Conservation (phyloP, 2,888 invertebrate genomes). For the Apotomis capreana region DNA sequence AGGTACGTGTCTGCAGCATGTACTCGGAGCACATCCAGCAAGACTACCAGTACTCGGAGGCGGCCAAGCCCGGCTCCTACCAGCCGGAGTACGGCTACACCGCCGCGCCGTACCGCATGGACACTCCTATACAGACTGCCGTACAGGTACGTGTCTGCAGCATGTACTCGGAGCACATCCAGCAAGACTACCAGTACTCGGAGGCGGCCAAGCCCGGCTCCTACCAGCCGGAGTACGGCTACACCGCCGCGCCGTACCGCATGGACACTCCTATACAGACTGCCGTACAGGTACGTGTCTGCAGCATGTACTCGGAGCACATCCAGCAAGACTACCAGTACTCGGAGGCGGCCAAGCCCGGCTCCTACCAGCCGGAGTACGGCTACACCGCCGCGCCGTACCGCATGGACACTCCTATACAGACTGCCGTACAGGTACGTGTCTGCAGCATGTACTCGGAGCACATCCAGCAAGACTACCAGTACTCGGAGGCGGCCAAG, state of each 20-base stretch:
- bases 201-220: conserved; percentile 70
- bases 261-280: conserved; percentile 46
- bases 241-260: conserved; percentile 52
- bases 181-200: conserved; percentile 73
- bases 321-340: conserved; percentile 75
- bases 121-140: conserved; percentile 45
- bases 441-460: conserved; percentile 80
- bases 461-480: conserved; percentile 74
- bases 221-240: conserved; percentile 69
- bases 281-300: too few species aligned
- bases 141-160: too few species aligned
- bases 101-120: conserved; percentile 47
- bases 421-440: too few species aligned
- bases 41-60: conserved; percentile 73
- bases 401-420: conserved; percentile 47
- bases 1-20: too few species aligned
- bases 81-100: conserved; percentile 69
- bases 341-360: conserved; percentile 68
- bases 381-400: conserved; percentile 56
- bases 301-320: conserved; percentile 79
- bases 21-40: conserved; percentile 76
- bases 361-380: conserved; percentile 70
- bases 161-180: conserved; percentile 77
- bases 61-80: conserved; percentile 69
- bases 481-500: conserved; percentile 70